A percentile compares a stretch with the other conserved stretches of the same genome.
These are phyloP conservation scores for Chaetoderma sp. DNA, from an alignment of 2,888 invertebrate species.

Conservation along the genomic window DNA sequence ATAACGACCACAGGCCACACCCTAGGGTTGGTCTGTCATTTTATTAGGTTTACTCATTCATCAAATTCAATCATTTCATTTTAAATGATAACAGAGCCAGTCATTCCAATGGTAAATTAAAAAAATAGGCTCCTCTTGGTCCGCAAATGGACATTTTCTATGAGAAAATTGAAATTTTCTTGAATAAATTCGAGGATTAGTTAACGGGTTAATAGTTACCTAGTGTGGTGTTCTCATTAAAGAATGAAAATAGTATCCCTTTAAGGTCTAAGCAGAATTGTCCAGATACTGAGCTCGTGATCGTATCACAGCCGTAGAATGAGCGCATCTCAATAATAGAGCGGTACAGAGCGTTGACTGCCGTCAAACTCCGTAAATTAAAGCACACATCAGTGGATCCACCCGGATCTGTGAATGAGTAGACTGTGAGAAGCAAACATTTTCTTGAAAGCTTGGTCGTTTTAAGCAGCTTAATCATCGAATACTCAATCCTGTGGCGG, in stretches of 20 bases:
- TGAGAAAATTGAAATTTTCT: too few species aligned
- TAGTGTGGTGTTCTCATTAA: constrained; percentile 77
- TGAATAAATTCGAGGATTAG: too few species aligned
- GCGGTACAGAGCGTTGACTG: constrained; percentile 79
- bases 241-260: constrained; percentile 90
- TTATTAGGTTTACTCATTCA: too few species aligned
- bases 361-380: constrained; percentile 84
- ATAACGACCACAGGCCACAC: too few species aligned
- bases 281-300: constrained; percentile 86
- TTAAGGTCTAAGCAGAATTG: constrained; percentile 91
- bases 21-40: too few species aligned
- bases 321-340: constrained; percentile 92
- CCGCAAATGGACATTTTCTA: too few species aligned
- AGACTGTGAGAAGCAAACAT: constrained; percentile 56
- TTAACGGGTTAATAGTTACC: too few species aligned
- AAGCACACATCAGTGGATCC: constrained; percentile 77
- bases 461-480: constrained; percentile 61
- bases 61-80: too few species aligned
- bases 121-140: too few species aligned
- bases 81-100: too few species aligned
- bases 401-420: constrained; percentile 49
- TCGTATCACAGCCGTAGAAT: constrained; percentile 93
- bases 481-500: constrained; percentile 62
- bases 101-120: too few species aligned
- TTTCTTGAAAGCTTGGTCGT: constrained; percentile 60